These are phyloP conservation scores for Dromiciops gliroides DNA, from an alignment of 2,113 vertebrate genomes.

Conservation along the genomic window DNA sequence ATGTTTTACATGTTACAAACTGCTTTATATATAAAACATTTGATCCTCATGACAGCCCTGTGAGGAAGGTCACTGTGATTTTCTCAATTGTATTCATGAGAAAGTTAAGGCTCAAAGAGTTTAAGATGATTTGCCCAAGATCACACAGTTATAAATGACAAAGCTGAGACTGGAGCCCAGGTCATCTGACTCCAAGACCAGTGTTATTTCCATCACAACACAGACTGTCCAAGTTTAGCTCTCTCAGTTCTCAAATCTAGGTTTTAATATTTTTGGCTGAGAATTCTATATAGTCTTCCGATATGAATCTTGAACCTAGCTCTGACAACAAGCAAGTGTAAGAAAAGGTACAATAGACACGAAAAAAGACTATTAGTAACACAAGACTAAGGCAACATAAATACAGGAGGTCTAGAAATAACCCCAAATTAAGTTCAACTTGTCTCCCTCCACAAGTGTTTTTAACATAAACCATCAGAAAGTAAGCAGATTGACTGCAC, in stretches of 20 bases:
- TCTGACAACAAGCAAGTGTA: not conserved
- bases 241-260: accelerated
- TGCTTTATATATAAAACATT: not conserved
- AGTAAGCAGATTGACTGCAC: not conserved
- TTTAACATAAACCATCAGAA: not conserved
- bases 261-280: not conserved
- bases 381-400: not conserved
- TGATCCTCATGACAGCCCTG: not conserved
- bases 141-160: not conserved
- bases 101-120: not conserved
- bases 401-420: not conserved
- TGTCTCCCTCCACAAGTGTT: not conserved
- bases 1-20: not conserved
- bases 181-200: not conserved
- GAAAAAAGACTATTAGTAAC: not conserved
- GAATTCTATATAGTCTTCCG: not conserved
- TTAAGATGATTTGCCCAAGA: not conserved
- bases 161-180: not conserved
- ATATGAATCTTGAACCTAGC: not conserved
- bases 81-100: not conserved
- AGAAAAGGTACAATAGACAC: not conserved
- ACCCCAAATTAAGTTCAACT: constrained; percentile 4
- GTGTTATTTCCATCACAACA: not conserved
- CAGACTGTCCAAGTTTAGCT: not conserved
- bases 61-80: not conserved